These are phyloP conservation scores for Episyrphus balteatus DNA, from an alignment of 1,140 invertebrate genomes.

Conservation along the genomic window DNA sequence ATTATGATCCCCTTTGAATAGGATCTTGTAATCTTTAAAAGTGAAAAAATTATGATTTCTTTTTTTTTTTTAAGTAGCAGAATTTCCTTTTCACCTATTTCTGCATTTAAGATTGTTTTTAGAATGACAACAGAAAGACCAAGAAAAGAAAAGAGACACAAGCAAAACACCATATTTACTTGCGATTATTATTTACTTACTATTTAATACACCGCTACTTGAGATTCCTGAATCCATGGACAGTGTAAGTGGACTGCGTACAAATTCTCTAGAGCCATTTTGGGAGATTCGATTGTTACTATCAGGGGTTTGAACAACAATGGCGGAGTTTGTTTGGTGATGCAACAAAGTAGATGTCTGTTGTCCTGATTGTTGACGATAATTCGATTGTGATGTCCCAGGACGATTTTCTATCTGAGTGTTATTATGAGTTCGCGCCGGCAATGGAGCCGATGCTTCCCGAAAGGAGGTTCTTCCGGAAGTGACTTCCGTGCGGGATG, in stretches of 20 bases:
- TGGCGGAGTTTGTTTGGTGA: neutral
- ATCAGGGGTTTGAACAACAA: neutral
- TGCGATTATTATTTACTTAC: neutral
- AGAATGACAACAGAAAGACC: too few species aligned
- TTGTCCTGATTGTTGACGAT: neutral
- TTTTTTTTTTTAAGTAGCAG: too few species aligned
- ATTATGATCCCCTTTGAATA: too few species aligned
- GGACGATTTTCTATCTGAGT: neutral
- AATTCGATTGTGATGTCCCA: conserved; percentile 1
- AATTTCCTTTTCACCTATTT: too few species aligned
- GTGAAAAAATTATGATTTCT: too few species aligned
- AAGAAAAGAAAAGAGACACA: neutral
- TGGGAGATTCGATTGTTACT: neutral
- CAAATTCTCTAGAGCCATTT: conserved; percentile 1
- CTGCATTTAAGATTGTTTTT: too few species aligned
- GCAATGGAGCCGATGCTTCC: neutral
- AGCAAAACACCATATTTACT: too few species aligned
- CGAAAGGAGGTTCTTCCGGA: neutral
- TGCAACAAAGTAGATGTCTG: neutral
- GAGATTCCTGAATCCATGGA: conserved; percentile 9
- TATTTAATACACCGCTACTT: conserved; percentile 5
- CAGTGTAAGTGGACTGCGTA: conserved; percentile 5
- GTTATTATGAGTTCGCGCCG: neutral
- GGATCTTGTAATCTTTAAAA: too few species aligned
- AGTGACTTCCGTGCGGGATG: neutral